phyloP scores from a whole-genome alignment of 2,888 invertebrate species.

The Myopa tessellatipennis region DNA sequence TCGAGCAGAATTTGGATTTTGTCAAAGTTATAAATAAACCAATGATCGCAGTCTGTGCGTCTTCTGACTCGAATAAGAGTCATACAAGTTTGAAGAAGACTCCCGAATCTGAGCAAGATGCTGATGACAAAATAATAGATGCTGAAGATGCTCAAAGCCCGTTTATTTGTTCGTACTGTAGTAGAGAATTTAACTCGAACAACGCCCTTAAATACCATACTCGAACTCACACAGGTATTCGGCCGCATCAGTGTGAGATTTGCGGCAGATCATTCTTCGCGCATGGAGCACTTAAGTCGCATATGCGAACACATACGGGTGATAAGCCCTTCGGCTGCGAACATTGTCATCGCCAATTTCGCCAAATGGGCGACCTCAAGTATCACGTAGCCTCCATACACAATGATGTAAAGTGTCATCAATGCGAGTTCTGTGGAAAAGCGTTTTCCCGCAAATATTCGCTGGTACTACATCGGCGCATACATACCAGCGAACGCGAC shows the following conservation, averaged over 20 bases:
- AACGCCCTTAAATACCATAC: slow-evolving; percentile 88
- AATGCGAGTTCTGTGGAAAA: slow-evolving; percentile 90
- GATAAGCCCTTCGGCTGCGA: slow-evolving; percentile 87
- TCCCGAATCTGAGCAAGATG: background rate
- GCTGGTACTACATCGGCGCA: slow-evolving; percentile 83
- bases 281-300: slow-evolving; percentile 83
- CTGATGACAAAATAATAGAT: slow-evolving; percentile 2
- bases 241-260: slow-evolving; percentile 81
- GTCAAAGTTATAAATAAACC: background rate
- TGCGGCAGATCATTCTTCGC: slow-evolving; percentile 89
- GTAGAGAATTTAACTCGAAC: slow-evolving; percentile 80
- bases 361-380: slow-evolving; percentile 90
- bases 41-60: background rate
- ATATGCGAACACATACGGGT: slow-evolving; percentile 84
- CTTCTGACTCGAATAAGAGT: slow-evolving; percentile 4
- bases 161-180: slow-evolving; percentile 70
- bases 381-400: slow-evolving; percentile 88
- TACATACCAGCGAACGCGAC: slow-evolving; percentile 88
- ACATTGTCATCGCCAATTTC: slow-evolving; percentile 79
- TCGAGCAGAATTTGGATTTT: background rate
- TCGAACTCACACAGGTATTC: slow-evolving; percentile 81
- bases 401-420: slow-evolving; percentile 83
- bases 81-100: background rate
- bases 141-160: slow-evolving; percentile 23
- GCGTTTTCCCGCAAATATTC: slow-evolving; percentile 89